Evolutionary conservation across 2,888 invertebrate genomes (phyloP), one percentile per base, ranked within the genome.

Genomic region (Rhyacophila evoluta): DNA sequence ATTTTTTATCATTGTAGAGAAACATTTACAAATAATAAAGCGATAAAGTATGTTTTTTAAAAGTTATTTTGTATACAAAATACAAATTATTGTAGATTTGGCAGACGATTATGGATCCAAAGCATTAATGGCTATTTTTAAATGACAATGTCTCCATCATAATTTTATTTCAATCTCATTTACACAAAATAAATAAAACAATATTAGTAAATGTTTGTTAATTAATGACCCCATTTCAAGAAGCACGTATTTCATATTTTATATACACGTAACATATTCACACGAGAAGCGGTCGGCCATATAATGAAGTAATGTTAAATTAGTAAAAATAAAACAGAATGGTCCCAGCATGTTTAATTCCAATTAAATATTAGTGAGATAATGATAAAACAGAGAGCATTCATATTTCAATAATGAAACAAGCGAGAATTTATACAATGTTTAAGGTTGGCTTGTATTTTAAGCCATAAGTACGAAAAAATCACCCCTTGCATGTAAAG

Each of bases 401-500:
- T 55, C 55, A 2, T 10, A 55, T 19, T 55, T 19, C 25, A 19
- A 25, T 55, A 55, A 55, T 4, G 55, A 1, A 10, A 55, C 15
- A 55, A 19, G 10, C 19, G 19, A 55, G 55, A 55, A 10, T 55
- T 55, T 1, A 12, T 15, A 19, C 55, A 55, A 55, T 41, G 6
- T 41, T 15, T 19, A 15, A 15, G 2, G 55, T 55, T 55, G 29
- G 69, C 69, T 69, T 29, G 8, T 29, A 69, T 69, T 12, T 15
- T 69, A n/a, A 29, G 33, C 69, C 37, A 36, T 71, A 76, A 76
- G 76, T 76, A 76, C 67, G 12, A 72, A 11, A 72, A 19, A 72
- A 77, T 77, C 77, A 77, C 78, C 38, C 33, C 78, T 78, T 74
- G 78, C 74, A 78, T 78, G 78, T 78, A 78, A 78, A 75, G 39